Evolutionary conservation across 2,888 invertebrate genomes (phyloP), one percentile per base, ranked within the genome.

Genomic region (Ophraella communa): DNA sequence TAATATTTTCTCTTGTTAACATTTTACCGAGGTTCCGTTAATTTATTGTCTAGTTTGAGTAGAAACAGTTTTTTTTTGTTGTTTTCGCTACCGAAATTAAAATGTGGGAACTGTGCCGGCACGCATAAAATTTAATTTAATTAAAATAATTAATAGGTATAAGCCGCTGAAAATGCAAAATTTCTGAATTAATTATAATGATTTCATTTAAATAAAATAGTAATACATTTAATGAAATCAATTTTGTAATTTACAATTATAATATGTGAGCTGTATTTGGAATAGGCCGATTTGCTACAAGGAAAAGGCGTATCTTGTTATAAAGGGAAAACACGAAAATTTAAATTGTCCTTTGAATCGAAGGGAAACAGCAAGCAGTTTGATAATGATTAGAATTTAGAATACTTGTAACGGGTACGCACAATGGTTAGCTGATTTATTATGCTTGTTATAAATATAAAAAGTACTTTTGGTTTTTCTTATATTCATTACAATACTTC

Each of bases 271-370:
- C 57, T 62, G 70, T 71, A 72, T 73, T 67, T 66, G 61, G 67
- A 74, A 71, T 67, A 68, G 71, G 71, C 56, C 66, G 68, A 24
- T 62, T 67, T 71, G 67, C 62, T 69, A 77, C 77, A 77, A 73
- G 72, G 71, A 73, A 77, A 73, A 71, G 77, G 77, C 77, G 77
- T 72, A 71, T 61, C 76, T 76, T 72, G 72, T 76, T 74, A 74
- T 72, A 52, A 73, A 39, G 27, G 73, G 70, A 66, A 73, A 73
- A 74, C 76, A 76, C 71, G 76, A 71, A 73, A 71, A 74, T 71
- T 74, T 70, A 74, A 76, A 74, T 74, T 64, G 72, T 73, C 72
- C 71, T 72, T 53, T 49, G 66, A 59, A 66, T 70, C 54, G 70
- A 71, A 64, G 67, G 68, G 70, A 58, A n/a, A 63, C 57, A 11